Conservation (phyloP, 2,888 invertebrate species). For the Allygus modestus region DNA sequence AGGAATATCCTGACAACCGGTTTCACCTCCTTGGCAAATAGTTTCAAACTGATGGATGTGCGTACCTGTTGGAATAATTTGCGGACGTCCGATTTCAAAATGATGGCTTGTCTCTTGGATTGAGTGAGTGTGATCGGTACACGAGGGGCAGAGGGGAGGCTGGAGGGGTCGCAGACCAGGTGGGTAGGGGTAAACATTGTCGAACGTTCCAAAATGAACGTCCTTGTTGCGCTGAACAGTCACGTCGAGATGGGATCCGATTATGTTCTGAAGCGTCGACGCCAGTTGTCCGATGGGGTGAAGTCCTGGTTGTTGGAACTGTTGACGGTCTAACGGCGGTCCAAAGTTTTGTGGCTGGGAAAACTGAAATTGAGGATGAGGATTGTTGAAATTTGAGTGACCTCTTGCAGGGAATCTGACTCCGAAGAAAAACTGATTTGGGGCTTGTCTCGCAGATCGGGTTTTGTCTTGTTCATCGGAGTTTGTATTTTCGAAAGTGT, state of each 20-base stretch:
- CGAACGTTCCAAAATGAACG: not conserved
- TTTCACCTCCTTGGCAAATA: not conserved
- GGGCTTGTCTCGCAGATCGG: slow-evolving; percentile 8
- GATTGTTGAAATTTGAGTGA: not conserved
- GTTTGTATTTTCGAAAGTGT: not conserved
- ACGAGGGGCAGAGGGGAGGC: not conserved
- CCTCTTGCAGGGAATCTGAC: not conserved
- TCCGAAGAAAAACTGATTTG: not conserved
- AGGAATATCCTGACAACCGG: not conserved
- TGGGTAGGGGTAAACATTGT: not conserved
- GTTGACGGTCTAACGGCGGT: not conserved
- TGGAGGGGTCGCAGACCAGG: not conserved
- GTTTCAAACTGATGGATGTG: not conserved
- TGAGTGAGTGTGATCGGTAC: not conserved
- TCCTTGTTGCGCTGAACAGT: slow-evolving; percentile 25
- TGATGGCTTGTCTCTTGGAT: not conserved
- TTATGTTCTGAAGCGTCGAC: not conserved
- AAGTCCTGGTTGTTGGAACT: slow-evolving; percentile 2
- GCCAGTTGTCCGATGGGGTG: slow-evolving; percentile 15
- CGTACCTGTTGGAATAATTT: not conserved
- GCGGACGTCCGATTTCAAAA: not conserved
- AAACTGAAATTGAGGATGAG: not conserved
- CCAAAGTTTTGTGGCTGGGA: not conserved
- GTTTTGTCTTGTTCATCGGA: not conserved
- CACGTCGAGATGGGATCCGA: not conserved